Base-by-base conservation (phyloP, 2,888 invertebrate species). In the Macrosoma leucophasiata region DNA sequence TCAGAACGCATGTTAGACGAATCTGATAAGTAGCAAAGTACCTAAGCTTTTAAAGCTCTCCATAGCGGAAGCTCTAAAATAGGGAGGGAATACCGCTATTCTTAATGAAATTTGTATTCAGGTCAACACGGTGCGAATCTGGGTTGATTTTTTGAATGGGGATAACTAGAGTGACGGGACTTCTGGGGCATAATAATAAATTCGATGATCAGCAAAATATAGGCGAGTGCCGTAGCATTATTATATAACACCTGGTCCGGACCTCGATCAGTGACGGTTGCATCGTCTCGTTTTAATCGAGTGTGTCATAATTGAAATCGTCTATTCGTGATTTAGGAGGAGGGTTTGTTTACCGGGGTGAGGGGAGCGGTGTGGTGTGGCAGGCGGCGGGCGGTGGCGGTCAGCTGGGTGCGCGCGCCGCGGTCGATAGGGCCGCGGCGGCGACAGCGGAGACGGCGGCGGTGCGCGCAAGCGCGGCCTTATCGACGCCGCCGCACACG, bases 401-500 rank as follows among this genome's bases (percentile, higher is more conserved):
- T 71, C 76, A 72, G 75, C 74, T 73, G 74, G 50, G 50, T 63
- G 69, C 67, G 71, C 67, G 68, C 70, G 69, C 59, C 51, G 56
- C 67, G 76, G 75, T 74, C 73, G 74, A 74, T 75, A 72, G 58
- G 38, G 23, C 26, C 19, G 31, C 22, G 46, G 43, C 48, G 46
- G 40, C 49, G 50, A 33, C 33, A 49, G 27, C 30, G 36, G 36
- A 39, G 44, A 48, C 54, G 52, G 74, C 79, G 81, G 76, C 62
- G 53, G 72, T 76, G 75, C 64, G 67, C 33, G 43, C 43, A 50
- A 68, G 73, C 72, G 64, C 77, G 70, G 72, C 70, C 62, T n/a
- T n/a, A n/a, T n/a, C n/a, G n/a, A n/a, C n/a, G n/a, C n/a, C n/a
- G n/a, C 72, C 68, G 61, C 77, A 75, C 67, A 64, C 72, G 62